A percentile compares a stretch with the other conserved stretches of the same genome.
These are phyloP conservation scores for Geopemphigus sp. DNA, from an alignment of 1,140 invertebrate genomes.

Conservation along the genomic window DNA sequence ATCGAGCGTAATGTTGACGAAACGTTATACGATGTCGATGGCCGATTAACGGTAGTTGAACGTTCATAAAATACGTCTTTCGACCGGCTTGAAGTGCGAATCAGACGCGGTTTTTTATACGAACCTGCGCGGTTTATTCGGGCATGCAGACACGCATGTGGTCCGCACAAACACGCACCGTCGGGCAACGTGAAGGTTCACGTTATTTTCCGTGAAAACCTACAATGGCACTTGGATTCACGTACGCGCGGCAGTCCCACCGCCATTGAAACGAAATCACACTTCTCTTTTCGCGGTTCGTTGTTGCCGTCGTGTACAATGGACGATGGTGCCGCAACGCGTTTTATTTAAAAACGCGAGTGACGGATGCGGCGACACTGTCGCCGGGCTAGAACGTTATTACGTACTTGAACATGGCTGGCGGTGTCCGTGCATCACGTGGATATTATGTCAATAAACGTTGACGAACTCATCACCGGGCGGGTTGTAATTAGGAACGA, in stretches of 20 bases:
- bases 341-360: too few species aligned
- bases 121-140: background rate
- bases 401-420: slow-evolving; percentile 1
- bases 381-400: background rate
- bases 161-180: background rate
- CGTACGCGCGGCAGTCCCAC: too few species aligned
- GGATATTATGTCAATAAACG: slow-evolving; percentile 27
- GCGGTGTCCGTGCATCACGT: background rate
- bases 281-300: background rate
- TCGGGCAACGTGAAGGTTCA: too few species aligned
- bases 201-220: background rate
- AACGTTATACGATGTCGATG: too few species aligned
- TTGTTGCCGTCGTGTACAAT: background rate
- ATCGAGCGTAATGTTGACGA: too few species aligned
- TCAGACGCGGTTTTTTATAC: background rate
- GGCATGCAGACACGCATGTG: background rate
- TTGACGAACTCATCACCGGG: slow-evolving; percentile 12
- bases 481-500: slow-evolving; percentile 20
- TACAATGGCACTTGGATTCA: too few species aligned
- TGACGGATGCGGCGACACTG: background rate
- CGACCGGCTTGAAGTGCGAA: background rate
- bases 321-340: too few species aligned
- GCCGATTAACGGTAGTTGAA: too few species aligned
- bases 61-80: too few species aligned
- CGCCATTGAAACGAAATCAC: too few species aligned